Conservation (phyloP, 2,888 invertebrate species). For the Pheosia gnoma region DNA sequence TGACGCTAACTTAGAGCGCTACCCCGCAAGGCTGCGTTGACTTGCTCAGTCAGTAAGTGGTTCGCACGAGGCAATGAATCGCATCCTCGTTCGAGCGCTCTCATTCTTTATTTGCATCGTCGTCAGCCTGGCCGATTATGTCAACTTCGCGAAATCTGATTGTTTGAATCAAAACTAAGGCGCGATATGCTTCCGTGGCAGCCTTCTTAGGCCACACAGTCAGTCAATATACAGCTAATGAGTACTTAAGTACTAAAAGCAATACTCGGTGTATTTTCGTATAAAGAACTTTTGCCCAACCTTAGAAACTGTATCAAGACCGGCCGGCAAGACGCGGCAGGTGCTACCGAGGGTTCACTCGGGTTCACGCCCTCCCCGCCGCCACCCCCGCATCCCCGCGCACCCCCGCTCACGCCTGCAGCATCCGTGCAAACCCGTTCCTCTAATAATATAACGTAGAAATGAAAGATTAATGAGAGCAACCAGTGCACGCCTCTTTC, state of each 20-base stretch:
- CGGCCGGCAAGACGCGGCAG: conserved; percentile 74
- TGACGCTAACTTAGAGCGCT: too few relatives aligned
- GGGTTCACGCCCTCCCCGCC: conserved; percentile 71
- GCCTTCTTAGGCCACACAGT: too few relatives aligned
- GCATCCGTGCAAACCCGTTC: conserved; percentile 83
- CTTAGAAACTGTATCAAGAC: conserved; percentile 35
- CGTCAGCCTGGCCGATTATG: too few relatives aligned
- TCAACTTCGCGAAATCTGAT: too few relatives aligned
- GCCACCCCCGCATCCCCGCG: conserved; percentile 34
- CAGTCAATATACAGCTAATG: too few relatives aligned
- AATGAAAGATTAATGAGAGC: conserved; percentile 84
- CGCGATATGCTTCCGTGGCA: too few relatives aligned
- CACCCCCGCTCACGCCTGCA: conserved; percentile 49
- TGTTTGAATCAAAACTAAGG: too few relatives aligned
- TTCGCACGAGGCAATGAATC: too few relatives aligned
- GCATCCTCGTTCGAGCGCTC: too few relatives aligned
- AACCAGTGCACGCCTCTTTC: conserved; percentile 83
- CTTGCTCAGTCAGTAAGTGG: too few relatives aligned
- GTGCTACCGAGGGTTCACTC: conserved; percentile 81
- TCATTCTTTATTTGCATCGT: too few relatives aligned
- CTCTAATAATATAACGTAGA: conserved; percentile 84
- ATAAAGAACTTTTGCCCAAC: conserved; percentile 26
- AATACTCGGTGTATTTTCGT: neutral
- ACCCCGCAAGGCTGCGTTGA: too few relatives aligned
- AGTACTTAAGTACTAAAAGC: neutral